Evolutionary conservation across 2,797 vertebrate species (phyloP), one percentile per base, ranked within the genome.

Genomic region (Adelosebastes latens): DNA sequence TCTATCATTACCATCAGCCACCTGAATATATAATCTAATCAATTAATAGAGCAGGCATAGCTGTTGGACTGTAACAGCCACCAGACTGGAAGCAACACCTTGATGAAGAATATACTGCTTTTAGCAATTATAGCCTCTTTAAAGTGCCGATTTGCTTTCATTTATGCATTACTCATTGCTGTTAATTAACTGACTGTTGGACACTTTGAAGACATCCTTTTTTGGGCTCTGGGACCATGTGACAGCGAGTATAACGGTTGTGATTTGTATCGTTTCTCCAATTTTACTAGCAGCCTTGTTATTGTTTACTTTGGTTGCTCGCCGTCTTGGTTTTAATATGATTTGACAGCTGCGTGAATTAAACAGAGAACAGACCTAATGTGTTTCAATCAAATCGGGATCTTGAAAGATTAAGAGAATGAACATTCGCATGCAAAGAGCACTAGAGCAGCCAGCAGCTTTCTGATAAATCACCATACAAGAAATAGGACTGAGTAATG

Each of bases 1-100:
- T 36, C 20, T 4, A 63, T 85, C 32, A 46, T 70, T 34, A 63
- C 65, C 53, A 72, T 71, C 63, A 52, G 74, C 32, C 60, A 59
- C 31, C 75, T 86, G 76, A 81, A 77, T 76, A 49, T 67, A 32
- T 80, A 72, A 88, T 82, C 61, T 42, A 56, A 80, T 73, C 59
- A 65, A 83, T 75, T 67, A 80, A 81, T 63, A 76, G 22, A 53
- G 81, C 64, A 62, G 61, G 16, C 53, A 13, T 22, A 20, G 67
- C 62, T 59, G 55, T 20, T 72, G 8, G 42, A 53, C 46, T 66
- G 5, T 0, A 63, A 53, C 69, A 76, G 24, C 80, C 83, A 75
- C 61, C 62, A 27, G 64, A 73, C 27, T 82, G 24, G 20, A 77
- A 75, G 66, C 22, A 58, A 77, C 46, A 71, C 67, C 73, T 74